phyloP scores from a whole-genome alignment of 1,140 invertebrate genomes.

The Helicoverpa armigera region DNA sequence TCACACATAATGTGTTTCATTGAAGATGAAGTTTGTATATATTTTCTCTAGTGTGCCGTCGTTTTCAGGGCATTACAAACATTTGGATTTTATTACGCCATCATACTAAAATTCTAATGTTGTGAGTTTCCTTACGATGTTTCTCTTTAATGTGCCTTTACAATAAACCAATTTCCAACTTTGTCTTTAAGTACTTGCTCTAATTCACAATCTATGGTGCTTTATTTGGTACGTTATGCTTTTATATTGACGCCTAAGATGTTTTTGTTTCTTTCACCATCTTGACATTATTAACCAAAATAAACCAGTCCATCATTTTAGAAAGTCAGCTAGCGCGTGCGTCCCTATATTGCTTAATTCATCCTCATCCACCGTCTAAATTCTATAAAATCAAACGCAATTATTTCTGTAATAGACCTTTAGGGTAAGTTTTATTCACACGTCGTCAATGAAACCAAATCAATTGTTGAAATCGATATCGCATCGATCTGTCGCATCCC shows the following conservation, averaged over 20 bases:
- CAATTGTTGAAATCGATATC: slow-evolving; percentile 62
- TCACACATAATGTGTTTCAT: not conserved
- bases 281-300: too few relatives aligned
- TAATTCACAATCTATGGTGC: not conserved
- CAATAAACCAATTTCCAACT: slow-evolving; percentile 1
- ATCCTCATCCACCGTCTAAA: too few relatives aligned
- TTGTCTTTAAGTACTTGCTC: not conserved
- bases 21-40: not conserved
- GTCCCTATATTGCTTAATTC: too few relatives aligned
- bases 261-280: too few relatives aligned
- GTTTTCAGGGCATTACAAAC: slow-evolving; percentile 6
- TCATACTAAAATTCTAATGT: not conserved
- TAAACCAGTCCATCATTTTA: too few relatives aligned
- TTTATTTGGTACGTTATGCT: too few relatives aligned
- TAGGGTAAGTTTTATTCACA: slow-evolving; percentile 17
- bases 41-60: too few relatives aligned
- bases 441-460: slow-evolving; percentile 47
- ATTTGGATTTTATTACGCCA: slow-evolving; percentile 20
- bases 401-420: too few relatives aligned
- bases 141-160: not conserved
- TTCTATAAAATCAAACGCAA: too few relatives aligned
- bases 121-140: slow-evolving; percentile 5
- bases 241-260: too few relatives aligned
- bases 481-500: slow-evolving; percentile 59
- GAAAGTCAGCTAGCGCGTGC: too few relatives aligned